Evolutionary conservation across 1,140 invertebrate genomes (phyloP), one percentile per base, ranked within the genome.

Genomic region (Trichonephila inaurata): DNA sequence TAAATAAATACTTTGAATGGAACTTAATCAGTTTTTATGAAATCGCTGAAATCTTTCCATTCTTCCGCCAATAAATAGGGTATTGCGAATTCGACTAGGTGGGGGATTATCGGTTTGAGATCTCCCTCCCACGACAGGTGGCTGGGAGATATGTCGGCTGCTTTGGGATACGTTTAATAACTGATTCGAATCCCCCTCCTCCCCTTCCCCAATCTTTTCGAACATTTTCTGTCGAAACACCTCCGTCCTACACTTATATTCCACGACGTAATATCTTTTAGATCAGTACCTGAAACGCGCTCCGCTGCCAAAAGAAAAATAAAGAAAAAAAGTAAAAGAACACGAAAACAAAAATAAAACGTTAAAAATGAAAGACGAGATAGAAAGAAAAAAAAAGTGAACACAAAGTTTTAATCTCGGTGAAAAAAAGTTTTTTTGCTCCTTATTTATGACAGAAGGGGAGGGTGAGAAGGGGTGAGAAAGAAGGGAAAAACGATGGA

Each of bases 341-440:
- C 44, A n/a, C 0, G 18, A 51, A 21, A n/a, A 51, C 21, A 58
- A 66, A 40, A 62, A 62, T 51, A 87, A 51, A 62, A 87, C 6
- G 60, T 62, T 62, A 33, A 64, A 87, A 40, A 33, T 6, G n/a
- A 24, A 28, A 62, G 44, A 83, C 14, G 40, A 7, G 19, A 83
- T 40, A 40, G 33, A 83, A 18, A 19, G 72, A 24, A 60, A 90
- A 90, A 60, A 51, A 24, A 40, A 60, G 58, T 18, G 7, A 4
- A 28, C 33, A 58, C 89, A 77, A 90, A 90, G 89, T 90, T 90
- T 90, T 90, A 90, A 90, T 90, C 89, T 90, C 12, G 51, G 12
- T 28, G 58, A 72, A 69, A 69, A 14, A 77, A 18, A 60, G 8
- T 18, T 19, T 90, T 81, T 90, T 89, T 24, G 58, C 19, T 66